These are phyloP conservation scores for Brachionus asplanchnoidis DNA, from an alignment of 1,140 invertebrate genomes.

Conservation along the genomic window DNA sequence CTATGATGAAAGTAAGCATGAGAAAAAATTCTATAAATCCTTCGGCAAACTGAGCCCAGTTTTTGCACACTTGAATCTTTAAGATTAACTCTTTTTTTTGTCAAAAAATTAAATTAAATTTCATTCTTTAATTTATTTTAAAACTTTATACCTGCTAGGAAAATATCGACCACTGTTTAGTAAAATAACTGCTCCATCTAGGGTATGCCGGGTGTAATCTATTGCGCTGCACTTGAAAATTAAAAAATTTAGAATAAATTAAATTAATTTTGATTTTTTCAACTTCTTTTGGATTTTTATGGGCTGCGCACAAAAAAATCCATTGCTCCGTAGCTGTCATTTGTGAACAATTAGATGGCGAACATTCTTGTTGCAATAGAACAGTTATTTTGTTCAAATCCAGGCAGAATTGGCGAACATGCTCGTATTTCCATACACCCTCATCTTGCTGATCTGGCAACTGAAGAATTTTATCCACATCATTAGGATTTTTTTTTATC, in stretches of 20 bases:
- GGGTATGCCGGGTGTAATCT: slow-evolving; percentile 97
- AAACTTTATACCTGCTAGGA: slow-evolving; percentile 65
- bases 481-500: slow-evolving; percentile 82
- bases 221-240: slow-evolving; percentile 81
- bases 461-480: slow-evolving; percentile 87
- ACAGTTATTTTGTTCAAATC: slow-evolving; percentile 95
- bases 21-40: slow-evolving; percentile 98
- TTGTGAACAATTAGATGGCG: slow-evolving; percentile 90
- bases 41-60: slow-evolving; percentile 90
- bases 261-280: background rate
- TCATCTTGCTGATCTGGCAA: slow-evolving; percentile 96
- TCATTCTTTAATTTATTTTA: background rate
- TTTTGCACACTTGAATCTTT: slow-evolving; percentile 97
- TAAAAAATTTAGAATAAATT: slow-evolving; percentile 41
- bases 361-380: slow-evolving; percentile 75
- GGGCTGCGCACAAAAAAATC: slow-evolving; percentile 99
- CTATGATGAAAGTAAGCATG: slow-evolving; percentile 98
- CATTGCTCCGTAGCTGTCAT: slow-evolving; percentile 99
- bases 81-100: slow-evolving; percentile 77
- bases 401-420: slow-evolving; percentile 93
- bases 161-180: slow-evolving; percentile 99
- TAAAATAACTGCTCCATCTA: slow-evolving; percentile 95
- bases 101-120: background rate
- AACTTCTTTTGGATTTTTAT: slow-evolving; percentile 95
- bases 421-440: slow-evolving; percentile 99